phyloP scores from a whole-genome alignment of 37 sponge, comb jelly and placozoan genomes.

The Spongia lamella region DNA sequence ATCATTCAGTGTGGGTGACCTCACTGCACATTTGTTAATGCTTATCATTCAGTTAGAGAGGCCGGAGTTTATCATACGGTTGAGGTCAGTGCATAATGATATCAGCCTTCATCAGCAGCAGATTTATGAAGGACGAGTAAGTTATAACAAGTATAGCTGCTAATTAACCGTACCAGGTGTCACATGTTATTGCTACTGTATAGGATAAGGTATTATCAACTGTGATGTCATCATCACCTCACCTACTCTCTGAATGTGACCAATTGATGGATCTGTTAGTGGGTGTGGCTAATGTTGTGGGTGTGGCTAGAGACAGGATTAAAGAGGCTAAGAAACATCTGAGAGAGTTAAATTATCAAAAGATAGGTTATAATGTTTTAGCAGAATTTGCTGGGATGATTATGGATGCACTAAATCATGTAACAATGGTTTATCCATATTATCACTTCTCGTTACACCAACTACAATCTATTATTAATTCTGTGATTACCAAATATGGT shows the following conservation, averaged over 20 bases:
- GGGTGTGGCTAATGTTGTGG: slow-evolving; percentile 9
- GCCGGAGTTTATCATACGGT: slow-evolving; percentile 29
- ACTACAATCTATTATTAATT: too few species aligned
- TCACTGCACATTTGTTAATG: slow-evolving; percentile 31
- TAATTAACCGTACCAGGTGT: not conserved
- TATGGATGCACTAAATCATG: slow-evolving; percentile 14
- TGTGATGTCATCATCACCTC: not conserved
- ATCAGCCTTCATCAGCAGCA: slow-evolving; percentile 47
- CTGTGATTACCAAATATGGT: too few species aligned
- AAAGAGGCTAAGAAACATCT: slow-evolving; percentile 40
- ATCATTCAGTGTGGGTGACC: slow-evolving; percentile 30
- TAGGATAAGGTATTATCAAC: not conserved
- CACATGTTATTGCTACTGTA: not conserved
- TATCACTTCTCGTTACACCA: slow-evolving; percentile 5
- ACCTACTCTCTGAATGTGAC: not conserved
- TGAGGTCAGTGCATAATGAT: slow-evolving; percentile 58
- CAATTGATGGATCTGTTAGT: not conserved
- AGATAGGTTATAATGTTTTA: slow-evolving; percentile 23
- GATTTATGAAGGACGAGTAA: slow-evolving; percentile 17
- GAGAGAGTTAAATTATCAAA: slow-evolving; percentile 9
- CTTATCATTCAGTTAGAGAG: slow-evolving; percentile 22
- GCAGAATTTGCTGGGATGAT: slow-evolving; percentile 21
- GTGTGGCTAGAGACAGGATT: slow-evolving; percentile 28
- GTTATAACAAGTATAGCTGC: not conserved
- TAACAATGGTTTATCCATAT: slow-evolving; percentile 12